Base-by-base conservation (phyloP, 2,113 vertebrate species). In the Phodopus roborovskii region DNA sequence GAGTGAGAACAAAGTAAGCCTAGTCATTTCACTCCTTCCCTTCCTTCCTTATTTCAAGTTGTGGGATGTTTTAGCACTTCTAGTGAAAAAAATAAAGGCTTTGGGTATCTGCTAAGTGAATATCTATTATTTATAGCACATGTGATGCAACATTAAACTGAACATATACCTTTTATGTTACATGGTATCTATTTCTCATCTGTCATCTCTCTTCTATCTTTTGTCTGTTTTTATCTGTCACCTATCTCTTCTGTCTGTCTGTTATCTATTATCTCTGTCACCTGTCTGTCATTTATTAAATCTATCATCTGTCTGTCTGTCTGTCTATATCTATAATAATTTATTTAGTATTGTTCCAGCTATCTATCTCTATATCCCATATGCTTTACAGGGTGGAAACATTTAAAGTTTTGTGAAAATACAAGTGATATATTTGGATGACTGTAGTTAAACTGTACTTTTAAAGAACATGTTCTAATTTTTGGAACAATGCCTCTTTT, bases 51-150 rank as follows among this genome's bases (percentile, higher is more conserved):
- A 7, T 7, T 78, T 10, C 53, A 56, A 70, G 24, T 96, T 91
- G 74, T 22, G 66, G 7, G 7, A 28, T 7, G 62, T 77, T 71
- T 33, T 96, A 79, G 2, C 50, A 58, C 64, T 50, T 7, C n/a
- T 45, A 68, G 45, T 86, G 56, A 84, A 96, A 95, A 95, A 45
- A 92, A 74, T 81, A 88, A 73, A 88, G 83, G 91, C 33, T 92
- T 86, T 87, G 45, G 93, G n/a, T 11, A 85, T 66, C 3, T 95
- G 78, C 82, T 87, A 24, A 74, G 20, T 90, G 50, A 90, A 24
- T 10, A 48, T 3, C 39, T 16, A 89, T 82, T 48, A 91, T 66
- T 90, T 64, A 90, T 26, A 88, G 26, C 48, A 91, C 50, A 64
- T 74, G 82, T 96, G 70, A 88, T 75, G 9, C 68, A 42, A 73